phyloP scores from a whole-genome alignment of 2,113 vertebrate species.

The Alaudala cheleensis region DNA sequence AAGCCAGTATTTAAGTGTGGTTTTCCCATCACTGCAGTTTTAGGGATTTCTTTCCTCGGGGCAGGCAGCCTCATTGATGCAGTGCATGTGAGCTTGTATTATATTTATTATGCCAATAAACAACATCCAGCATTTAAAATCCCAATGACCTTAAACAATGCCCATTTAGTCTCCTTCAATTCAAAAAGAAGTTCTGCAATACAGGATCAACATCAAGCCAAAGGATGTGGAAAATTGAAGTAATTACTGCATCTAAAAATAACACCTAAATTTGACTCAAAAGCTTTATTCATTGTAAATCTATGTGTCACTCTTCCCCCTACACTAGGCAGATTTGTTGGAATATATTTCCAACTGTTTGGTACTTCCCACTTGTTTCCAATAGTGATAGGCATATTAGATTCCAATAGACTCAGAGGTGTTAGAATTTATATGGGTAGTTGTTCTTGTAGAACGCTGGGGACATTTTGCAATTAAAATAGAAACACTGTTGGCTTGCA shows the following conservation, averaged over 20 bases:
- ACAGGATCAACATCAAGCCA: not conserved
- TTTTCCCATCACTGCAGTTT: not conserved
- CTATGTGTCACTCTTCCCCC: not conserved
- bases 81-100: not conserved
- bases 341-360: not conserved
- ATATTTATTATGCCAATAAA: not conserved
- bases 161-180: not conserved
- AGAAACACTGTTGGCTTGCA: not conserved
- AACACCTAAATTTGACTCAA: slow-evolving; percentile 1
- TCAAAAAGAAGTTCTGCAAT: not conserved
- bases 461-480: not conserved
- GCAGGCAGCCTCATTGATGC: not conserved
- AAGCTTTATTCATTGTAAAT: slow-evolving; percentile 15
- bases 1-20: not conserved
- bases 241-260: slow-evolving; percentile 17
- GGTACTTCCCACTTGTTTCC: not conserved
- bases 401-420: not conserved
- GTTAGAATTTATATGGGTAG: not conserved
- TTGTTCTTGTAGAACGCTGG: not conserved
- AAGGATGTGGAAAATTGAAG: slow-evolving; percentile 7
- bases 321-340: not conserved
- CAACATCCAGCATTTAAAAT: not conserved
- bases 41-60: not conserved
- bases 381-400: not conserved
- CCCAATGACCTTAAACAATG: not conserved